Evolutionary conservation across 1,140 invertebrate genomes (phyloP).

Genomic region (Calycopis cecrops): DNA sequence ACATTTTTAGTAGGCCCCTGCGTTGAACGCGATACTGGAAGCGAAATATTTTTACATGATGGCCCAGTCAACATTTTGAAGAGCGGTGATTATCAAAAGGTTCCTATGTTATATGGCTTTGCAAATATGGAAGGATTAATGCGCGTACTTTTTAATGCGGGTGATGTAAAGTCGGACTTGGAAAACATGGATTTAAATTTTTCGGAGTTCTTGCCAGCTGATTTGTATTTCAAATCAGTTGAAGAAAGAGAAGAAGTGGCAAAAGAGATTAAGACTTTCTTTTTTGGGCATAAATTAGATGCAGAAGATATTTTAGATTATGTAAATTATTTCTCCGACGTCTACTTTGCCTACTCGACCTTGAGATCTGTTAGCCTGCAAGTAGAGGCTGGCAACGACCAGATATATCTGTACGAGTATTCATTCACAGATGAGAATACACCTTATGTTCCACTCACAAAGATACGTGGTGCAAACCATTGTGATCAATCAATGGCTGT

Average conservation of each 20-base stretch:
- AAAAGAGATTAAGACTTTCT: conserved; percentile 35
- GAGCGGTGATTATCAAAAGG: conserved; percentile 36
- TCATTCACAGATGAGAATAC: conserved; percentile 28
- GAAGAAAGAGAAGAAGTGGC: conserved; percentile 31
- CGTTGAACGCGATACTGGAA: conserved; percentile 33
- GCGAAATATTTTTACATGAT: conserved; percentile 38
- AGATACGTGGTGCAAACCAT: conserved; percentile 28
- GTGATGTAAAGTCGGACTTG: conserved; percentile 16
- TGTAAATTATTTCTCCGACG: conserved; percentile 36
- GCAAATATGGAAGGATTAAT: conserved; percentile 44
- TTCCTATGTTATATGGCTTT: conserved; percentile 45
- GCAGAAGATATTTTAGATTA: conserved; percentile 27
- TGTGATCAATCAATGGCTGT: conserved; percentile 14
- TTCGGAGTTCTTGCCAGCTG: conserved; percentile 37
- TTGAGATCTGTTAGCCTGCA: conserved; percentile 32
- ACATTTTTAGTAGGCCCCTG: conserved; percentile 12
- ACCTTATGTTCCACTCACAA: conserved; percentile 22
- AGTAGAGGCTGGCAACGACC: conserved; percentile 29
- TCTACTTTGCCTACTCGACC: conserved; percentile 30
- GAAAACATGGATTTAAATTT: conserved; percentile 42
- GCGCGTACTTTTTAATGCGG: conserved; percentile 25
- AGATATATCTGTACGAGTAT: conserved; percentile 43
- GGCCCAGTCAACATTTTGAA: conserved; percentile 43
- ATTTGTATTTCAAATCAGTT: conserved; percentile 34
- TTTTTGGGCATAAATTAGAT: conserved; percentile 32